Evolutionary conservation across 2,113 vertebrate genomes (phyloP), one percentile per base, ranked within the genome.

Genomic region (Campylomormyrus numenius): DNA sequence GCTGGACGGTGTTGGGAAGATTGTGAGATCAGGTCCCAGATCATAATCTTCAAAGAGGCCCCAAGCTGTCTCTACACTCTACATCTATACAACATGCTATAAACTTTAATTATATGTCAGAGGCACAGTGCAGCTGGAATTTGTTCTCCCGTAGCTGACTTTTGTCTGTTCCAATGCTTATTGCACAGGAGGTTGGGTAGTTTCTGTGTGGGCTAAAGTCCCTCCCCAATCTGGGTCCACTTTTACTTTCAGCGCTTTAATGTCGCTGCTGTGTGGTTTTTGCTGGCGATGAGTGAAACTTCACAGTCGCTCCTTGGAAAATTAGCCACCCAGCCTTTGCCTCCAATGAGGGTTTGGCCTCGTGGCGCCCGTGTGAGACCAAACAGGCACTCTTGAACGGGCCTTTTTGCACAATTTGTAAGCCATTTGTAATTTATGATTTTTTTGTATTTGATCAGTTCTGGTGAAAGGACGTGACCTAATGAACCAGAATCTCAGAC

Each of bases 291-390:
- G 91, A 93, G 89, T 74, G 52, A 90, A 88, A 89, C 21, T 84
- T 19, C 70, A 24, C 83, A 89, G 92, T 88, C 56, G 89, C 89
- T 93, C 93, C 88, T 88, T 88, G 93, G 91, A 80, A 80, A 80
- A 89, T 92, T 89, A 92, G 58, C 94, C 93, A 91, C 88, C 90
- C 91, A 91, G 90, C 91, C 94, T 90, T 94, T 91, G 92, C 90
- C 92, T 92, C 90, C 91, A 91, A 92, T 89, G 50, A 70, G 84
- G 27, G 11, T 70, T 19, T 21, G 70, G 70, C 48, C 46, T 46
- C 17, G 3, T 6, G 52, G 21, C 24, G 21, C 24, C 39, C 52
- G 0, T 56, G 49, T 50, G 88, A 88, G 66, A 74, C 58, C 27
- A 46, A 74, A 74, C n/a, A 74, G 56, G n/a, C 83, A 4, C 83